These are phyloP conservation scores for Dipodomys stephensi DNA, from an alignment of 2,113 vertebrate genomes.

Conservation along the genomic window DNA sequence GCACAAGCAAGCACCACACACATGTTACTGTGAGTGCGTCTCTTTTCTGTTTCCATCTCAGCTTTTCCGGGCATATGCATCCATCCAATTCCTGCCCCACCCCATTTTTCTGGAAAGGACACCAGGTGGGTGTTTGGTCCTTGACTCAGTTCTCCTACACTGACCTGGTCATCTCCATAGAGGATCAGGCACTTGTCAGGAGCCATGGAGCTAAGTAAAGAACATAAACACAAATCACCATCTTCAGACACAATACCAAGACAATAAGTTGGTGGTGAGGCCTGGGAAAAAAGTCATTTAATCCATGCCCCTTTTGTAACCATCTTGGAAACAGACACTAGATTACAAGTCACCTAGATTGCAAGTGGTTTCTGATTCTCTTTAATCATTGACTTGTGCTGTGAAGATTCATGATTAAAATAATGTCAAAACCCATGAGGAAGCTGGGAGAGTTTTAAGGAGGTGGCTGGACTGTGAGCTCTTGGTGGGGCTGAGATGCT, in stretches of 20 bases:
- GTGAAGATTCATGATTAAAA: conserved; percentile 53
- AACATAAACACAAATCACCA: neutral
- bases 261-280: neutral
- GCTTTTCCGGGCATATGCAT: neutral
- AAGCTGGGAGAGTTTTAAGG: neutral
- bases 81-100: neutral
- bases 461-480: neutral
- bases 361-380: conserved; percentile 54
- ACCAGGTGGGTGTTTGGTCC: neutral
- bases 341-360: neutral
- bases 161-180: conserved; percentile 89
- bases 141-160: neutral
- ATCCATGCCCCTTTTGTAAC: neutral
- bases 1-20: neutral
- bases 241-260: neutral
- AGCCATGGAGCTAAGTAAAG: conserved; percentile 83
- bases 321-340: conserved; percentile 23
- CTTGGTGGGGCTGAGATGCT: neutral
- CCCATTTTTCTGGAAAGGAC: neutral
- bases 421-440: neutral
- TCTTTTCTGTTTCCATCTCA: neutral
- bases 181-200: conserved; percentile 89
- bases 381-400: conserved; percentile 25
- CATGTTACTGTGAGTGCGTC: accelerated
- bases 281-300: neutral